phyloP scores from a whole-genome alignment of 1,140 invertebrate genomes.

The Ceratina japonica region DNA sequence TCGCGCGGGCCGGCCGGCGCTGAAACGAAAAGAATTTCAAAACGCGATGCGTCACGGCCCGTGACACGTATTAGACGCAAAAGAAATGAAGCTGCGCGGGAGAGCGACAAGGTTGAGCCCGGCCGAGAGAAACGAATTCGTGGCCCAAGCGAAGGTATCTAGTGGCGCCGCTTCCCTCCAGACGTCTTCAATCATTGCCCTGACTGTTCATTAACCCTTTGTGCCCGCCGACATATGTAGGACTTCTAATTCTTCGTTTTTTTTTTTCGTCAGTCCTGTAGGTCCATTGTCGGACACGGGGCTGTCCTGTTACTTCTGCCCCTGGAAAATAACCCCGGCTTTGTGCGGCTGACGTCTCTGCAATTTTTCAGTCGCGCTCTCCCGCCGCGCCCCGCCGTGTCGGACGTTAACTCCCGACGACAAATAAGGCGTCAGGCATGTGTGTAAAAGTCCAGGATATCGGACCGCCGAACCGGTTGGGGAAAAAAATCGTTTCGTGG shows the following conservation, averaged over 20 bases:
- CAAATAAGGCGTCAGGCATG: slow-evolving; percentile 19
- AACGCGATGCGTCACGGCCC: slow-evolving; percentile 31
- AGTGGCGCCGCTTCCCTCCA: neutral
- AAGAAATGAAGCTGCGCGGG: slow-evolving; percentile 42
- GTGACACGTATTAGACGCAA: slow-evolving; percentile 41
- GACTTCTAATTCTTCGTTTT: slow-evolving; percentile 37
- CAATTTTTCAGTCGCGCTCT: slow-evolving; percentile 30
- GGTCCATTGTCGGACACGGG: slow-evolving; percentile 6
- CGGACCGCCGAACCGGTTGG: neutral
- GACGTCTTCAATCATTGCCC: slow-evolving; percentile 36
- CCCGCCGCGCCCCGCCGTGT: no score
- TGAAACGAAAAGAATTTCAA: slow-evolving; percentile 43
- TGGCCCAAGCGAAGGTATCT: slow-evolving; percentile 18
- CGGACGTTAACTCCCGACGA: slow-evolving; percentile 2
- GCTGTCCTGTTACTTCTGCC: slow-evolving; percentile 29
- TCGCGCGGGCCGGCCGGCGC: neutral
- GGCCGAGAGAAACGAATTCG: slow-evolving; percentile 16
- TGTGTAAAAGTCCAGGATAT: neutral
- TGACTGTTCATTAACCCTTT: slow-evolving; percentile 41
- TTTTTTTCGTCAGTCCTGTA: neutral
- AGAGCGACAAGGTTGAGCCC: no score
- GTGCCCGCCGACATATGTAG: slow-evolving; percentile 29
- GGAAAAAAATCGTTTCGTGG: neutral
- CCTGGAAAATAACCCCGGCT: slow-evolving; percentile 36
- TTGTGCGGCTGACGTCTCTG: slow-evolving; percentile 28